Evolutionary conservation across 53 echinoderm and acorn worm species (phyloP).

Genomic region (Mesocentrotus franciscanus): DNA sequence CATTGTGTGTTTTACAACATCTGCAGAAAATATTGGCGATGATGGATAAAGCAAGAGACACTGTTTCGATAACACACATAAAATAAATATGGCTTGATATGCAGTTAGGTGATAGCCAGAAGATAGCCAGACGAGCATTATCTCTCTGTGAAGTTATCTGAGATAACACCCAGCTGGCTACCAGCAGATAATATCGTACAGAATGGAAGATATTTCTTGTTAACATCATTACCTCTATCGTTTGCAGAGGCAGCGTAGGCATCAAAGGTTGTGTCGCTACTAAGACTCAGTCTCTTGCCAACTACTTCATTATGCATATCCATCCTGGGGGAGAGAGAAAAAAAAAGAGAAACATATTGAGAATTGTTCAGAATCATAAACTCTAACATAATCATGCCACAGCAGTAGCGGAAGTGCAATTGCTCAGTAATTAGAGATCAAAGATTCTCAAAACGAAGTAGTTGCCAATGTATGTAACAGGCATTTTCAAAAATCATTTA

Average conservation of each 20-base stretch:
- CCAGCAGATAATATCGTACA: too few relatives aligned
- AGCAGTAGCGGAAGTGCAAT: background rate
- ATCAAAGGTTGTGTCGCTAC: conserved; percentile 90
- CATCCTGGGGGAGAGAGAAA: conserved; percentile 68
- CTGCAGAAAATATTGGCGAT: too few relatives aligned
- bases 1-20: background rate
- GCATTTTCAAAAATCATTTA: background rate
- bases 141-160: too few relatives aligned
- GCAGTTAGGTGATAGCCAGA: too few relatives aligned
- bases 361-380: background rate
- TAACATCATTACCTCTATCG: conserved; percentile 63
- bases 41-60: too few relatives aligned
- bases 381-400: background rate
- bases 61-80: too few relatives aligned
- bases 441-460: background rate
- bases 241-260: conserved; percentile 78
- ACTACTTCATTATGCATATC: conserved; percentile 92
- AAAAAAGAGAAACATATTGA: background rate
- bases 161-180: too few relatives aligned
- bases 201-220: background rate
- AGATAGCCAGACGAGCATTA: too few relatives aligned
- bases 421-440: background rate
- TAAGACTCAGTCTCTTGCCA: conserved; percentile 86
- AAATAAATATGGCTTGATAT: too few relatives aligned
- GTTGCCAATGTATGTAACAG: background rate